phyloP scores from a whole-genome alignment of 1,140 invertebrate species.

The Drosophila serrata region DNA sequence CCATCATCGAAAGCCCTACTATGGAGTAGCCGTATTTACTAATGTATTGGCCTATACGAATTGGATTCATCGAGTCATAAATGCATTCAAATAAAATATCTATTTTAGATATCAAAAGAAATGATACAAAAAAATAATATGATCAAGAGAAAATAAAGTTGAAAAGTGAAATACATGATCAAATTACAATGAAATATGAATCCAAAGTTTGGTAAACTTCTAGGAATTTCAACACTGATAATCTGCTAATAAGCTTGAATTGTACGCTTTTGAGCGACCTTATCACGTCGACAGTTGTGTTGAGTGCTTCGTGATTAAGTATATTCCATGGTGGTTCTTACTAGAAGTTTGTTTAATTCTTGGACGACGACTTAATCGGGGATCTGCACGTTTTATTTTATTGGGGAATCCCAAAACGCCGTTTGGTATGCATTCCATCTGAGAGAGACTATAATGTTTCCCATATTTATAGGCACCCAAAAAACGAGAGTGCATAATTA shows the following conservation, averaged over 20 bases:
- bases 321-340: too few species aligned
- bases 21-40: slow-evolving; percentile 9
- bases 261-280: too few species aligned
- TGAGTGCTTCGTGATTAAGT: not conserved
- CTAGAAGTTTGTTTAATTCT: too few species aligned
- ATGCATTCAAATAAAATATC: not conserved
- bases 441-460: too few species aligned
- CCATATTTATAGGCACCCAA: too few species aligned
- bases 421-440: too few species aligned
- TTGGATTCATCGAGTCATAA: not conserved
- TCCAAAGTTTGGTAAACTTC: not conserved
- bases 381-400: too few species aligned
- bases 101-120: too few species aligned
- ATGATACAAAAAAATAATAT: not conserved
- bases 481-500: too few species aligned
- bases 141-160: not conserved
- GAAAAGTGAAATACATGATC: not conserved
- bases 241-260: not conserved
- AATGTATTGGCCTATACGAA: not conserved
- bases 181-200: too few species aligned
- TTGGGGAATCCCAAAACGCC: too few species aligned
- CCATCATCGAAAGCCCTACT: not conserved
- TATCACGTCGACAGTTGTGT: not conserved
- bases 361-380: too few species aligned
- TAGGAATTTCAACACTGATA: not conserved